Percentiles rank a stretch among this genome's conserved stretches.
These are phyloP conservation scores for Catagonus wagneri DNA, from an alignment of 2,113 vertebrate species.

Conservation along the genomic window DNA sequence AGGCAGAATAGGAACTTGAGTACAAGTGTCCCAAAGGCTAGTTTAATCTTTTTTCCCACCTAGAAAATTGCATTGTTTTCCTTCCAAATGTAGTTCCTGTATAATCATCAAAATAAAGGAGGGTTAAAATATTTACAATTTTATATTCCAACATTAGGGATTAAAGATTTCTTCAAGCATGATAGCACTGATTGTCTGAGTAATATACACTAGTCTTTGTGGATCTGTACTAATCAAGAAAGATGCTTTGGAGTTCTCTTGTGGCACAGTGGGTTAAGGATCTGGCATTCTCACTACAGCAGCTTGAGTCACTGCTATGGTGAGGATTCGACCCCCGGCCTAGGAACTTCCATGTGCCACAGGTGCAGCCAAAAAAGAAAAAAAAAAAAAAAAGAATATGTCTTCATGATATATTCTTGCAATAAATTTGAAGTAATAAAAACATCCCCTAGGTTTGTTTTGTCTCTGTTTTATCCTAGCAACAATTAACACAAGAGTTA, in stretches of 20 bases:
- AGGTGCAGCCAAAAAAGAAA: too few relatives aligned
- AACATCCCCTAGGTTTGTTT: conserved; percentile 56
- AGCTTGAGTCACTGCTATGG: too few relatives aligned
- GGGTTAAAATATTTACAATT: background rate
- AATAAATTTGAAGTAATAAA: conserved; percentile 62
- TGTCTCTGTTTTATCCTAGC: conserved; percentile 67
- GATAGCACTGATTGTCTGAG: conserved; percentile 42
- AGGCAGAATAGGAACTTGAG: background rate
- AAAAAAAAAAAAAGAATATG: background rate
- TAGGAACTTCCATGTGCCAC: too few relatives aligned
- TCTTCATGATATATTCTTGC: conserved; percentile 27
- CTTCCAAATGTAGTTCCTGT: background rate
- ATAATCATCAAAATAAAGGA: conserved; percentile 16
- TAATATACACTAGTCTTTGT: conserved; percentile 6
- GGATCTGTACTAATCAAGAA: conserved; percentile 14
- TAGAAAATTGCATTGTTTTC: background rate
- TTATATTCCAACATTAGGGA: background rate
- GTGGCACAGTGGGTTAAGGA: too few relatives aligned
- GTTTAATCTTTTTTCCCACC: background rate
- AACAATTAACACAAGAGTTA: conserved; percentile 68
- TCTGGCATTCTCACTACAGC: too few relatives aligned
- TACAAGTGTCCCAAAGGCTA: background rate
- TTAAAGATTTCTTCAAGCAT: conserved; percentile 40
- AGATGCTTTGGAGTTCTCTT: background rate
- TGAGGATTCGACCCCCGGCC: too few relatives aligned